Evolutionary conservation across 2,797 vertebrate species (phyloP).

Genomic region (Sebastes taczanowskii): DNA sequence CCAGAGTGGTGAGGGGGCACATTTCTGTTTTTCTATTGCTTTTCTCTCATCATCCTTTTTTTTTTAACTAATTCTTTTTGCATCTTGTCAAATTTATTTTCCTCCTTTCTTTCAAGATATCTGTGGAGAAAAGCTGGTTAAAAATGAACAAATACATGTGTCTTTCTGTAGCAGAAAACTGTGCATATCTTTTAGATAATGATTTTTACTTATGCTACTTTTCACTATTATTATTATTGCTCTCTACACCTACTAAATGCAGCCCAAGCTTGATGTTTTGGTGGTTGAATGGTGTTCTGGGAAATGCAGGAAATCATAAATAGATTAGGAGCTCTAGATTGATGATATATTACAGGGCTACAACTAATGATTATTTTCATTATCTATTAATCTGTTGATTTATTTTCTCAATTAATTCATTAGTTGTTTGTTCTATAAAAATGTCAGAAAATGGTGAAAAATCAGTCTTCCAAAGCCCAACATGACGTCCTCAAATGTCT

Average conservation of each 20-base stretch:
- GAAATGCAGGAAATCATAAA: background rate
- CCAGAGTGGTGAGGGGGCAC: constrained; percentile 86
- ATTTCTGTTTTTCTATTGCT: background rate
- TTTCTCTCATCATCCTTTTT: no score
- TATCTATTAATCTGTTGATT: no score
- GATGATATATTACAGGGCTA: background rate
- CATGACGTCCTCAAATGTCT: no score
- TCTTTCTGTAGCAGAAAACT: no score
- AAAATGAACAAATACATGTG: background rate
- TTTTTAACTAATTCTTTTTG: background rate
- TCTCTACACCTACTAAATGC: background rate
- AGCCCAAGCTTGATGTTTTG: background rate
- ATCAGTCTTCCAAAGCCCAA: no score
- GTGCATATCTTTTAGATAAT: background rate
- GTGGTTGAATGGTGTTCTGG: background rate
- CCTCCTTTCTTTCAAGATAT: background rate
- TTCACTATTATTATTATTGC: background rate
- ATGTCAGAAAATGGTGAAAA: no score
- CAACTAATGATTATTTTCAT: no score
- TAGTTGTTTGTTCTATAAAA: no score
- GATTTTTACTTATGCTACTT: background rate
- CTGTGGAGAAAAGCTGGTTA: background rate
- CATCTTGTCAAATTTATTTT: background rate
- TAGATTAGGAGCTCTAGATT: background rate
- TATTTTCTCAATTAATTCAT: no score